Percentiles rank a stretch among this genome's conserved stretches.
Conservation (phyloP, 2,888 invertebrate species). For the Catotricha subobsoleta region DNA sequence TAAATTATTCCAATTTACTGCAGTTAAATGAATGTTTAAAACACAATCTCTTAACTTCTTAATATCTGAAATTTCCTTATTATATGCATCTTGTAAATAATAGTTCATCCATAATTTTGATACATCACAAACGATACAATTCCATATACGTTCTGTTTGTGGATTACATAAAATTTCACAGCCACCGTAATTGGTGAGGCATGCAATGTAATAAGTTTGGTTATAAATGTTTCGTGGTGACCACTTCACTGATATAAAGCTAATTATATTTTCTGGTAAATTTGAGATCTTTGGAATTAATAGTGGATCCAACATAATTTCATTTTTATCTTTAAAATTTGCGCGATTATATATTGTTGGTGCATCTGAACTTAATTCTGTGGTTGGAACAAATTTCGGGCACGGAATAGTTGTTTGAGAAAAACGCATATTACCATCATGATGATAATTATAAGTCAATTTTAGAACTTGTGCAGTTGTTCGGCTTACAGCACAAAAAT, state of each 20-base stretch:
- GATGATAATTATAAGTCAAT: not conserved
- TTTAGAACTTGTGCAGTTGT: not conserved
- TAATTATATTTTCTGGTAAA: too few relatives aligned
- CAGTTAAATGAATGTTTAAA: not conserved
- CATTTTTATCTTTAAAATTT: too few relatives aligned
- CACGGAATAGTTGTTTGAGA: not conserved
- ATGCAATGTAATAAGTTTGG: slow-evolving; percentile 13
- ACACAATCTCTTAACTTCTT: not conserved
- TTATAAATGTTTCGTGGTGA: too few relatives aligned
- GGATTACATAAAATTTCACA: slow-evolving; percentile 17
- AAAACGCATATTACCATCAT: not conserved
- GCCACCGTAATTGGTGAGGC: slow-evolving; percentile 18
- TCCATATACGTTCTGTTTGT: not conserved
- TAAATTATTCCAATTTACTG: not conserved
- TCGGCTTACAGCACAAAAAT: not conserved
- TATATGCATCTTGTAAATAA: not conserved
- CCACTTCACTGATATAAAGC: too few relatives aligned
- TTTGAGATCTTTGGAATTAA: not conserved
- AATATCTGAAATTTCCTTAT: not conserved
- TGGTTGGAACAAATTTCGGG: slow-evolving; percentile 1
- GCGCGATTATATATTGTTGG: not conserved
- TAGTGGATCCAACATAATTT: too few relatives aligned
- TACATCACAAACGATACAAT: not conserved
- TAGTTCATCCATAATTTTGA: not conserved
- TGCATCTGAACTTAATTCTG: too few relatives aligned